These are phyloP conservation scores for Ciconia maguari DNA, from an alignment of 2,113 vertebrate species.

Conservation along the genomic window DNA sequence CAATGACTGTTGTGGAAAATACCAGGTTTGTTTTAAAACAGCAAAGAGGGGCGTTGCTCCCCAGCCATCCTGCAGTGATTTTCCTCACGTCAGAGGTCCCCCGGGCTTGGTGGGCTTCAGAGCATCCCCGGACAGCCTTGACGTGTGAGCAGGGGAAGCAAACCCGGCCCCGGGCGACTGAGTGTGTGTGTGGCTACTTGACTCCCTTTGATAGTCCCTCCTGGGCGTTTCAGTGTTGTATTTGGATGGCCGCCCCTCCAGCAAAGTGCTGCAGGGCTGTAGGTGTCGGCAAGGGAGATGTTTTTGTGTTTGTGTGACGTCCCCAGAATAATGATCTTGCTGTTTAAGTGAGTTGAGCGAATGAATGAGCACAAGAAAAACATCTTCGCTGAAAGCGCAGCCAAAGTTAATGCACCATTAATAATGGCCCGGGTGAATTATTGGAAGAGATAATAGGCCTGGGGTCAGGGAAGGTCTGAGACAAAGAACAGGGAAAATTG, in stretches of 20 bases:
- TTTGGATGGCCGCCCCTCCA: neutral
- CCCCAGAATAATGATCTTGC: slow-evolving; percentile 56
- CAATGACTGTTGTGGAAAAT: neutral
- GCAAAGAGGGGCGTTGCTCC: neutral
- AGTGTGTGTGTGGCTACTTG: slow-evolving; percentile 39
- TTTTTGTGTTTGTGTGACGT: slow-evolving; percentile 52
- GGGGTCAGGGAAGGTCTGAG: slow-evolving; percentile 62
- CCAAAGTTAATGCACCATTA: slow-evolving; percentile 75
- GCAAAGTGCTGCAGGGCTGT: neutral
- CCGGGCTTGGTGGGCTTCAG: neutral
- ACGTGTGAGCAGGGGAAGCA: fast-evolving
- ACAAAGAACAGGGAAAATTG: slow-evolving; percentile 70
- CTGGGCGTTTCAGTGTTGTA: neutral
- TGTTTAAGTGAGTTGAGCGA: slow-evolving; percentile 55
- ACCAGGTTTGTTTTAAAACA: neutral
- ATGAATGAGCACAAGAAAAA: slow-evolving; percentile 58
- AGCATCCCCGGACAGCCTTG: neutral
- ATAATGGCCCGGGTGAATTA: slow-evolving; percentile 73
- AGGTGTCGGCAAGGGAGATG: slow-evolving; percentile 35
- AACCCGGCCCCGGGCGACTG: fast-evolving
- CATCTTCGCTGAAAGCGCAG: slow-evolving; percentile 66
- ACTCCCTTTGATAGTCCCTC: neutral
- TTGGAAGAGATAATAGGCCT: slow-evolving; percentile 56
- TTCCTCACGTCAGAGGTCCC: neutral
- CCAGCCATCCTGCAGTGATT: neutral